Conservation (phyloP, 2,888 invertebrate genomes). For the Leistus spinibarbis region DNA sequence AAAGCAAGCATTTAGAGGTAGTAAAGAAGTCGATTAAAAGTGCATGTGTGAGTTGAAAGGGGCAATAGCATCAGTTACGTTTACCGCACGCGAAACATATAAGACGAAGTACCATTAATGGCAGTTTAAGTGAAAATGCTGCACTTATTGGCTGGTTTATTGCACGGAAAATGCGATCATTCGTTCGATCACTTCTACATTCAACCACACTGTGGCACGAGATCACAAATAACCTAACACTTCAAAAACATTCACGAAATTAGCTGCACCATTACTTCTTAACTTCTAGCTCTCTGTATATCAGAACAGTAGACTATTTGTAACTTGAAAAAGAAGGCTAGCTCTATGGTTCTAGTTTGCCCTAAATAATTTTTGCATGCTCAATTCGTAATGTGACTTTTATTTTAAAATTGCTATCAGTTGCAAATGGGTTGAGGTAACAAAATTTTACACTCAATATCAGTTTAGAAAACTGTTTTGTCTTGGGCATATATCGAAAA, state of each 20-base stretch:
- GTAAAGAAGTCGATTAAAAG: slow-evolving; percentile 36
- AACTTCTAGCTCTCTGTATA: too few species aligned
- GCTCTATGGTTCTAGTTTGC: too few species aligned
- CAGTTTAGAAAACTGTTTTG: too few species aligned
- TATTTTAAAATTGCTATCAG: too few species aligned
- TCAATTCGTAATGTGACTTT: too few species aligned
- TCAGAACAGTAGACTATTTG: too few species aligned
- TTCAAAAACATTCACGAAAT: neutral
- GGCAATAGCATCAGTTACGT: neutral
- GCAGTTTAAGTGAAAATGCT: slow-evolving; percentile 32
- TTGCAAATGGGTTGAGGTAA: too few species aligned
- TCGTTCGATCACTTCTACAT: neutral
- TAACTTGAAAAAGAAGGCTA: too few species aligned
- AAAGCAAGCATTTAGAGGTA: neutral
- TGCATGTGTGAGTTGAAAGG: slow-evolving; percentile 18
- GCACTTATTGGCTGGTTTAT: slow-evolving; percentile 34
- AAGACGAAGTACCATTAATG: slow-evolving; percentile 25
- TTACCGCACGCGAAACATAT: neutral
- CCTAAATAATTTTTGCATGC: too few species aligned
- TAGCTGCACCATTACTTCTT: neutral
- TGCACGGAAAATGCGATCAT: slow-evolving; percentile 13
- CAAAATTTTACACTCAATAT: too few species aligned
- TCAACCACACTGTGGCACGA: too few species aligned
- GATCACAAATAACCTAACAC: neutral
- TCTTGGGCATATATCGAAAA: too few species aligned